Evolutionary conservation across 2,888 invertebrate genomes (phyloP), one percentile per base, ranked within the genome.

Genomic region (Bugula neritina): DNA sequence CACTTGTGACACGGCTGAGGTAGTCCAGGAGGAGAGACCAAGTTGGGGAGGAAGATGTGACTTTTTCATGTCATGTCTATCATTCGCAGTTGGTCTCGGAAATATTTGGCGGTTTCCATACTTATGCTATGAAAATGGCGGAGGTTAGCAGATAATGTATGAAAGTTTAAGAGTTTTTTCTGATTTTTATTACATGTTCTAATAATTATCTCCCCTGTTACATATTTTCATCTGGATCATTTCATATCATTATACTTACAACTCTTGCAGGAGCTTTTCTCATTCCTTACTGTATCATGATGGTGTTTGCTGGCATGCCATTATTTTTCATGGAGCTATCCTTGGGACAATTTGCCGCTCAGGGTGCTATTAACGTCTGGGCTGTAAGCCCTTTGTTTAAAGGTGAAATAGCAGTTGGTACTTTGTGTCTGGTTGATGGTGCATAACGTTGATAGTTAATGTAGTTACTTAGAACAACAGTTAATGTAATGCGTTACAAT

Each of bases 41-140:
- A 70, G 31, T 27, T 70, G 70, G 70, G 23, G 29, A n/a, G 70
- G 70, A 10, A 70, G 43, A 29, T 70, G 70, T 54, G 70, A 70
- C 70, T 70, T 70, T 29, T 70, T 69, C 21, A 29, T 73, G 52
- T 72, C 73, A 43, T 71, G 58, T 29, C 43, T 70, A 79, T 72
- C 77, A 79, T 81, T 54, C 58, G 73, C 73, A 3, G 73, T 73
- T 35, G 73, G 73, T 0, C 70, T 73, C n/a, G 73, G 73, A 1
- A 73, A 73, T 29, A 31, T 73, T 23, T 73, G 73, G 73, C 35
- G 73, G 34, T 73, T 73, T 55, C 73, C 73, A 13, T 73, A 73
- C 71, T 77, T 81, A 29, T 78, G 78, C 25, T 78, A 78, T 74
- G 69, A 75, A 70, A 72, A 80, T 74, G 81, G 75, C 21, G 73